A percentile compares a stretch with the other conserved stretches of the same genome.
These are phyloP conservation scores for Poecile montanus DNA, from an alignment of 2,797 vertebrate species.

Conservation along the genomic window DNA sequence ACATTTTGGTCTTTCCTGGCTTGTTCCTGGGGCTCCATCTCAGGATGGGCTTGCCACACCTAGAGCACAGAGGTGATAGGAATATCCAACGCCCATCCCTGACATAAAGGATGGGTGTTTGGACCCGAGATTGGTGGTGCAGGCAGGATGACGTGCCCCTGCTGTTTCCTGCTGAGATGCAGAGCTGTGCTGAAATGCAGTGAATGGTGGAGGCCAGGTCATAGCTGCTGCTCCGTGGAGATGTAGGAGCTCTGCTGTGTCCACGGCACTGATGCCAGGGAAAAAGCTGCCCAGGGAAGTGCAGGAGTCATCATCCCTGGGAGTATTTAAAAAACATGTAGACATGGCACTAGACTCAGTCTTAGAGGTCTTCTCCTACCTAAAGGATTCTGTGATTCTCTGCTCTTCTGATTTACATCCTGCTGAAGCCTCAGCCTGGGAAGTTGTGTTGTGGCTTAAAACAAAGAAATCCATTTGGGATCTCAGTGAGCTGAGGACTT, in stretches of 20 bases:
- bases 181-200: background rate
- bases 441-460: background rate
- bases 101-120: background rate
- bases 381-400: background rate
- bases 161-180: background rate
- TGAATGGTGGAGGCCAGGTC: background rate
- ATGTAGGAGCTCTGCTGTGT: background rate
- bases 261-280: background rate
- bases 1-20: background rate
- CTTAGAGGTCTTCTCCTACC: background rate
- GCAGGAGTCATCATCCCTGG: background rate
- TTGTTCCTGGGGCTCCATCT: background rate
- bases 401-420: background rate
- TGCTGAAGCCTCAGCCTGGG: background rate
- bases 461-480: background rate
- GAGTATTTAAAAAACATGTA: background rate
- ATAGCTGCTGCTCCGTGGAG: fast-evolving
- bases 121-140: fast-evolving
- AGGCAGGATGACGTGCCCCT: background rate
- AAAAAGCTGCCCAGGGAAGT: background rate
- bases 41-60: background rate
- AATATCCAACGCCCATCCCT: fast-evolving
- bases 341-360: background rate
- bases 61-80: background rate
- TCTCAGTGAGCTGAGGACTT: background rate